These are phyloP conservation scores for Andricus quercusramuli DNA, from an alignment of 2,888 invertebrate species.

Conservation along the genomic window DNA sequence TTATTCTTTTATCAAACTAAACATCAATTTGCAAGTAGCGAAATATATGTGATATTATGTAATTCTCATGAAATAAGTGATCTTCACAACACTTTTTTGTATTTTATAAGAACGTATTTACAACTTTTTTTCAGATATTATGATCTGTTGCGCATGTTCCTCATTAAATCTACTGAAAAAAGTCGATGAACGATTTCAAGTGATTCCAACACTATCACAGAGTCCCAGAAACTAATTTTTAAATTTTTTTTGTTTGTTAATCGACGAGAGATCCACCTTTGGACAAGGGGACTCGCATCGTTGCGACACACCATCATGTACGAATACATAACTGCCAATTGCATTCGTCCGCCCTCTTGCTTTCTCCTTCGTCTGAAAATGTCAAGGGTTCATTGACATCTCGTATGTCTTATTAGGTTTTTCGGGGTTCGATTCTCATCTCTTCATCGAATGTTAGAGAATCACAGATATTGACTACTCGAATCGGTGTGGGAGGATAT, in stretches of 20 bases:
- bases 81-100: too few relatives aligned
- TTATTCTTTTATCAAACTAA: too few relatives aligned
- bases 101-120: too few relatives aligned
- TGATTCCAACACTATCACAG: background rate
- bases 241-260: background rate
- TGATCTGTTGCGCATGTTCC: too few relatives aligned
- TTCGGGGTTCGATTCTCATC: slow-evolving; percentile 48
- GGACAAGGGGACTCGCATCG: slow-evolving; percentile 47
- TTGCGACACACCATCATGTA: slow-evolving; percentile 63
- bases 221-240: background rate
- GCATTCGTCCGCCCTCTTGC: slow-evolving; percentile 70
- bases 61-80: too few relatives aligned
- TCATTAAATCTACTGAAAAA: too few relatives aligned
- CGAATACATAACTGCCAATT: slow-evolving; percentile 65
- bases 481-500: background rate
- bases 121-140: too few relatives aligned
- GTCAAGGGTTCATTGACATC: slow-evolving; percentile 73
- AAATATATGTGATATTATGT: too few relatives aligned
- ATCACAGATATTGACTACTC: background rate
- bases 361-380: slow-evolving; percentile 76
- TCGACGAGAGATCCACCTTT: slow-evolving; percentile 57
- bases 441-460: slow-evolving; percentile 2
- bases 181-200: background rate
- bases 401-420: slow-evolving; percentile 45
- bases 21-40: too few relatives aligned